phyloP scores from a whole-genome alignment of 2,113 vertebrate species.

The Alethe diademata region DNA sequence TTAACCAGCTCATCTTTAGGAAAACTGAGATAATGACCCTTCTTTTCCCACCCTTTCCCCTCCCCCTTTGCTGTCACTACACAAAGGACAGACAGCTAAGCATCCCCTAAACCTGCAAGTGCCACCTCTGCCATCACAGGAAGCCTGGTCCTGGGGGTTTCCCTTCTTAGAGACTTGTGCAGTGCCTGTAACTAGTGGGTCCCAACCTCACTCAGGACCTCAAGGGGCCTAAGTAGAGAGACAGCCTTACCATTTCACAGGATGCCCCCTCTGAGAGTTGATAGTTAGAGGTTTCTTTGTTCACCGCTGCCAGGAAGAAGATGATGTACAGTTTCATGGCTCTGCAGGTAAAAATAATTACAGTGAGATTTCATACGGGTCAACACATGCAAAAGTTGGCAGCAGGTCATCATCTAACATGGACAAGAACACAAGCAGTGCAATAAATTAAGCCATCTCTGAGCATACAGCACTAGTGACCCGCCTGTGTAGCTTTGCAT shows the following conservation, averaged over 20 bases:
- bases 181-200: not conserved
- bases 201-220: not conserved
- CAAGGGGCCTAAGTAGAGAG: not conserved
- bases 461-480: not conserved
- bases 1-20: not conserved
- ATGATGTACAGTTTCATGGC: constrained; percentile 81
- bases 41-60: not conserved
- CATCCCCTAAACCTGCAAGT: not conserved
- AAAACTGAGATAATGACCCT: not conserved
- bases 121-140: not conserved
- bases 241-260: constrained; percentile 83
- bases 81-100: not conserved
- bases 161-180: not conserved
- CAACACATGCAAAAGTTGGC: not conserved
- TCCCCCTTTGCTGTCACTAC: not conserved
- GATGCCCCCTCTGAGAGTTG: constrained; percentile 55
- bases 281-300: constrained; percentile 58
- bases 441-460: not conserved
- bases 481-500: not conserved
- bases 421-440: not conserved
- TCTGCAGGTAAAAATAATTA: constrained; percentile 58
- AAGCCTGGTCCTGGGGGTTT: not conserved
- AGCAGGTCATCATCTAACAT: too few species aligned
- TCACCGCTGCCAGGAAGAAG: constrained; percentile 77
- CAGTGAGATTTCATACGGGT: not conserved